Percentiles rank a stretch among this genome's conserved stretches.
Conservation (phyloP, 2,113 vertebrate species). For the Lasiurus borealis region DNA sequence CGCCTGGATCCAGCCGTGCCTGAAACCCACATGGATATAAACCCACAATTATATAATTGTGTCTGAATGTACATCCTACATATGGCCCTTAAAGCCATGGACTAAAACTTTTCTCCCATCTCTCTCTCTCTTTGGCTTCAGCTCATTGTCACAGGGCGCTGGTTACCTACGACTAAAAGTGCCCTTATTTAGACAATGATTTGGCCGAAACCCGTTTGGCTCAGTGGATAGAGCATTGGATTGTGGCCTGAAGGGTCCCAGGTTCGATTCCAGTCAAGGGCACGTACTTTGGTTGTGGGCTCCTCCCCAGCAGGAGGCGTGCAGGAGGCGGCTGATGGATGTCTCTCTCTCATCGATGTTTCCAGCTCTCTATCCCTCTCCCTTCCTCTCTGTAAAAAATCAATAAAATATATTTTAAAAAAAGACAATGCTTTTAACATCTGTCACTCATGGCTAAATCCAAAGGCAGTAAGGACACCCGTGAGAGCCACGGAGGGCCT, state of each 20-base stretch:
- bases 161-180: conserved; percentile 12
- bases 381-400: too few relatives aligned
- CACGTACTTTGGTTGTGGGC: too few relatives aligned
- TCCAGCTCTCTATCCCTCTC: too few relatives aligned
- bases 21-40: not conserved
- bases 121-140: conserved; percentile 19
- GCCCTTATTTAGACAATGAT: not conserved
- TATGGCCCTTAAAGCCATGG: not conserved
- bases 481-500: not conserved
- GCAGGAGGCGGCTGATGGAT: too few relatives aligned
- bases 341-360: too few relatives aligned
- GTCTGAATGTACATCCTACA: not conserved
- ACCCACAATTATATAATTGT: too few relatives aligned
- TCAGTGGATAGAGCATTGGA: too few relatives aligned
- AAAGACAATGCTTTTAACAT: not conserved
- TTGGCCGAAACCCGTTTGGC: not conserved
- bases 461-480: not conserved
- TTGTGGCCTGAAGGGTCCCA: too few relatives aligned
- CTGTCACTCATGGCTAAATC: not conserved
- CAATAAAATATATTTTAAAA: too few relatives aligned
- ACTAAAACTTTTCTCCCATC: not conserved
- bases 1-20: not conserved
- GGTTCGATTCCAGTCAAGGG: too few relatives aligned
- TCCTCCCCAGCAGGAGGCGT: too few relatives aligned
- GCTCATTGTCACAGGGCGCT: not conserved